These are phyloP conservation scores for Iguana delicatissima DNA, from an alignment of 2,797 vertebrate species.

Conservation along the genomic window DNA sequence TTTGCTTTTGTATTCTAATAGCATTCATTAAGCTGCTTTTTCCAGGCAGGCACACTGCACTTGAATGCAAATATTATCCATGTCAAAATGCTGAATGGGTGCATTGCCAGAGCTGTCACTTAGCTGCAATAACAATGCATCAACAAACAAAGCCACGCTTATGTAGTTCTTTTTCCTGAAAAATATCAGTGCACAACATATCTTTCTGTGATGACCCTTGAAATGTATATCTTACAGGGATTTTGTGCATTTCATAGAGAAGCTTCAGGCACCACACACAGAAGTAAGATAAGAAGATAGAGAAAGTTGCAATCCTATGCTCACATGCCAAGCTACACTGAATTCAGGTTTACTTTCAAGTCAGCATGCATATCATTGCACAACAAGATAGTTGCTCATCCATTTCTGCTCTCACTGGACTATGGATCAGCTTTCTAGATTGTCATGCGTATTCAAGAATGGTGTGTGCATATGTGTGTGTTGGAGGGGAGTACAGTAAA, in stretches of 20 bases:
- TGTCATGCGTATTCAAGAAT: not conserved
- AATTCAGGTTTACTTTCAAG: not conserved
- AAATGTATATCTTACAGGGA: not conserved
- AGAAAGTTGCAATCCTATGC: not conserved
- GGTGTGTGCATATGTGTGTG: not conserved
- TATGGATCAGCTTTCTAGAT: not conserved
- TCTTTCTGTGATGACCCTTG: not conserved
- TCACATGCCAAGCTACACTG: not conserved
- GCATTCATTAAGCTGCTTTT: not conserved
- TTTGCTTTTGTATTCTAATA: slow-evolving; percentile 19
- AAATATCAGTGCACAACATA: slow-evolving; percentile 2
- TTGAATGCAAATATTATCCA: not conserved
- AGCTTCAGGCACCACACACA: not conserved
- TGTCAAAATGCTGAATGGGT: slow-evolving; percentile 17
- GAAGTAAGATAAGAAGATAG: not conserved
- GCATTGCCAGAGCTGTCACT: not conserved
- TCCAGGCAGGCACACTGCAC: not conserved
- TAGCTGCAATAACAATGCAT: not conserved
- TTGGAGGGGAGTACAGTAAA: no score
- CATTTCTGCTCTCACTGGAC: not conserved
- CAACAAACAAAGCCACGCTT: not conserved
- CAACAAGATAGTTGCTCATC: not conserved
- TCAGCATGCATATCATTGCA: not conserved
- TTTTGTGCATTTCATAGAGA: not conserved
- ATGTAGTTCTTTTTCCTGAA: not conserved